Conservation (phyloP, 2,797 vertebrate genomes). For the Lithobates pipiens region DNA sequence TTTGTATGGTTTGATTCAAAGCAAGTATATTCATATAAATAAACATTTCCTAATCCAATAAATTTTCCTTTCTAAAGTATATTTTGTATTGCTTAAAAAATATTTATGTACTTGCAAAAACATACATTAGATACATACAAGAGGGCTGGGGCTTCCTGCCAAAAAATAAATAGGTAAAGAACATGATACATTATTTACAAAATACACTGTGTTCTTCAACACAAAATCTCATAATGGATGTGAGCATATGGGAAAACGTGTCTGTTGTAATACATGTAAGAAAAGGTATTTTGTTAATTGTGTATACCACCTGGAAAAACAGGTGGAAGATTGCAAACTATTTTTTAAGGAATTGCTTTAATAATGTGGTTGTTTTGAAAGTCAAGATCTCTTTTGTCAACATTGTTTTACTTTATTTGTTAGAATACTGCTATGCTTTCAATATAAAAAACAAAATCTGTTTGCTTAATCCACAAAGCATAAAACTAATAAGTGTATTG, state of each 20-base stretch:
- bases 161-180: not conserved
- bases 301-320: not conserved
- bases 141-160: not conserved
- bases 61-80: not conserved
- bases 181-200: too few species aligned
- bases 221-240: not conserved
- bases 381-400: too few species aligned
- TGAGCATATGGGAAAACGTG: not conserved
- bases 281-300: not conserved
- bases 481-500: not conserved
- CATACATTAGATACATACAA: not conserved
- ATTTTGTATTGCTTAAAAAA: not conserved
- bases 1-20: not conserved
- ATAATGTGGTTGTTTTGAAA: too few species aligned
- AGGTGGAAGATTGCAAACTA: not conserved
- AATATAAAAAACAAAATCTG: too few species aligned
- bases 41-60: not conserved
- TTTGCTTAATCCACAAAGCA: not conserved
- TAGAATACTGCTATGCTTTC: not conserved
- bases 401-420: not conserved
- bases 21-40: not conserved
- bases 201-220: not conserved
- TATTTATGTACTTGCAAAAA: not conserved
- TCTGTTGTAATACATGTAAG: not conserved
- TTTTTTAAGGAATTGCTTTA: not conserved